These are phyloP conservation scores for Meta bourneti DNA, from an alignment of 2,888 invertebrate species.

Conservation along the genomic window DNA sequence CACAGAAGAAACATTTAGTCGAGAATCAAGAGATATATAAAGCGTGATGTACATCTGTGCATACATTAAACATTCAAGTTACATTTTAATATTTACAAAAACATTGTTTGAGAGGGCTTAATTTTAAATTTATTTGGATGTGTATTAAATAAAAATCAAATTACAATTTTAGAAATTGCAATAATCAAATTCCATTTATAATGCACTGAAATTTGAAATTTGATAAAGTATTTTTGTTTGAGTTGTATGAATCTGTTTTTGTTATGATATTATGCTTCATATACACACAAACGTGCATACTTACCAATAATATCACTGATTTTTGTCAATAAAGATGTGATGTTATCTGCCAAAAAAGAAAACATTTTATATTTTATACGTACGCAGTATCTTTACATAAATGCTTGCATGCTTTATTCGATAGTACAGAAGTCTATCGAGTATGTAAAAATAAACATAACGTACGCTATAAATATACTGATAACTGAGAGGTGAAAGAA, in stretches of 20 bases:
- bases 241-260: neutral
- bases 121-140: neutral
- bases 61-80: no score
- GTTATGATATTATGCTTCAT: neutral
- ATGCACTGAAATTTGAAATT: neutral
- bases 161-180: neutral
- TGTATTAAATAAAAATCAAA: neutral
- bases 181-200: neutral
- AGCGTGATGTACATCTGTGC: no score
- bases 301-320: neutral
- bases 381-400: neutral
- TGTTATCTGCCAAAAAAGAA: neutral
- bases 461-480: neutral
- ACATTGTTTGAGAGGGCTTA: no score
- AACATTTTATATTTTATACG: neutral
- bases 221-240: neutral
- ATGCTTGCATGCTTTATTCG: neutral
- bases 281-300: neutral
- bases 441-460: neutral
- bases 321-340: neutral
- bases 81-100: no score
- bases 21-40: no score
- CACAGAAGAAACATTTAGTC: no score
- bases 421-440: neutral
- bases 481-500: neutral